These are phyloP conservation scores for Camponotus vicinus DNA, from an alignment of 1,140 invertebrate genomes.

Conservation along the genomic window DNA sequence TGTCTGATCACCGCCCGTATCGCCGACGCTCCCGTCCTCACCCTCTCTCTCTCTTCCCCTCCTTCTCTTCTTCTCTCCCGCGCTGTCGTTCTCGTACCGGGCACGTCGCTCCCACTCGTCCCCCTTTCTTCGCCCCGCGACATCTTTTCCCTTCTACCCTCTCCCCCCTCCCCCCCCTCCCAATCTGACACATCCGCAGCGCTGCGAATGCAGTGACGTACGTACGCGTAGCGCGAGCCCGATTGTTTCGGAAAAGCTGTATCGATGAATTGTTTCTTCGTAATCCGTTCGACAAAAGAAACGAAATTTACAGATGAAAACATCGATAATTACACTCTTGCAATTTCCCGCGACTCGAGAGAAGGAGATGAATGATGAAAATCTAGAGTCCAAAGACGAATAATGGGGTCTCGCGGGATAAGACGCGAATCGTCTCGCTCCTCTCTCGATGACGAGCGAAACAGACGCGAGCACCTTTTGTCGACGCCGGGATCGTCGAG, in stretches of 20 bases:
- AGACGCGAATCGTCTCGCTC: background rate
- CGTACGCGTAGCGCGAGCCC: background rate
- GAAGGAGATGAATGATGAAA: background rate
- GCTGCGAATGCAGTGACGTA: slow-evolving; percentile 53
- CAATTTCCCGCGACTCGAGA: background rate
- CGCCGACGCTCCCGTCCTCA: slow-evolving; percentile 1
- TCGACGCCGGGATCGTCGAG: slow-evolving; percentile 2
- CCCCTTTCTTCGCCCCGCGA: slow-evolving; percentile 50
- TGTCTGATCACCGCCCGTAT: slow-evolving; percentile 53
- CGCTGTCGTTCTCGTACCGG: slow-evolving; percentile 55
- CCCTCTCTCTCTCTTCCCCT: slow-evolving; percentile 53
- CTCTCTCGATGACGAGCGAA: background rate
- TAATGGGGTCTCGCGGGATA: background rate
- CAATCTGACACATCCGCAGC: slow-evolving; percentile 70
- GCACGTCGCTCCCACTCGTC: slow-evolving; percentile 66
- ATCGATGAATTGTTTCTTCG: background rate
- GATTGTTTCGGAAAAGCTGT: background rate
- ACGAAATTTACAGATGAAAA: background rate
- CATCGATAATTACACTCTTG: background rate
- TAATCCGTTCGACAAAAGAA: too few relatives aligned
- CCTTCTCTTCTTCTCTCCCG: background rate
- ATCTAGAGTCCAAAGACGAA: background rate
- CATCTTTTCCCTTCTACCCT: slow-evolving; percentile 24
- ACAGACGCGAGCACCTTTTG: slow-evolving; percentile 27
- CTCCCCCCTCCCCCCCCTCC: slow-evolving; percentile 17